Conservation (phyloP, 2,888 invertebrate species). For the Euplagia quadripunctaria region DNA sequence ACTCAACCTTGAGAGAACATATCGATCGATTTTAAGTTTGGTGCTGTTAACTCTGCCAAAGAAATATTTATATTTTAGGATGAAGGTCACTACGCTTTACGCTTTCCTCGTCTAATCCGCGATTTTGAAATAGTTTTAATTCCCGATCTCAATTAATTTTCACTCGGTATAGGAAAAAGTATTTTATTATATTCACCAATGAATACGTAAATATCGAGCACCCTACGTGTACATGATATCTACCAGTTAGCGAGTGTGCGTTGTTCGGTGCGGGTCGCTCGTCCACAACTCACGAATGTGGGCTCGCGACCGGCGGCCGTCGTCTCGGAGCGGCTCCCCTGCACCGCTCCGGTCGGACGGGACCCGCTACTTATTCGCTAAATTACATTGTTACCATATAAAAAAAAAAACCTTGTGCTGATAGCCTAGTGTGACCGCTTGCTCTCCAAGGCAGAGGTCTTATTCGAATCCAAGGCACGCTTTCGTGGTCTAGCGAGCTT, state of each 20-base stretch:
- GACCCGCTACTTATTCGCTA: conserved; percentile 35
- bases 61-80: too few species aligned
- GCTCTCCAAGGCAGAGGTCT: background rate
- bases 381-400: conserved; percentile 16
- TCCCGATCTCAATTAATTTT: too few species aligned
- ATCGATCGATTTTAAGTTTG: too few species aligned
- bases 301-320: conserved; percentile 57
- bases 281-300: conserved; percentile 71
- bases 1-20: too few species aligned
- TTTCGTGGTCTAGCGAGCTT: background rate
- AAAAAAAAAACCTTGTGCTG: conserved; percentile 12
- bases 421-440: conserved; percentile 1
- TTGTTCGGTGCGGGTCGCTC: conserved; percentile 56
- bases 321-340: conserved; percentile 41
- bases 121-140: background rate
- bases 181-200: background rate
- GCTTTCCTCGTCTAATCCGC: background rate
- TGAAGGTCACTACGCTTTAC: background rate
- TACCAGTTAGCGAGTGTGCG: conserved; percentile 21
- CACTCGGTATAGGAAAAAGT: too few species aligned
- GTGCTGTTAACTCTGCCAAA: too few species aligned
- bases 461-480: conserved; percentile 1
- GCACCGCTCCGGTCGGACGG: conserved; percentile 35
- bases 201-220: background rate
- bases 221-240: background rate